A percentile compares a stretch with the other conserved stretches of the same genome.
Conservation (phyloP, 2,797 vertebrate genomes). For the Cichlasoma orientale region DNA sequence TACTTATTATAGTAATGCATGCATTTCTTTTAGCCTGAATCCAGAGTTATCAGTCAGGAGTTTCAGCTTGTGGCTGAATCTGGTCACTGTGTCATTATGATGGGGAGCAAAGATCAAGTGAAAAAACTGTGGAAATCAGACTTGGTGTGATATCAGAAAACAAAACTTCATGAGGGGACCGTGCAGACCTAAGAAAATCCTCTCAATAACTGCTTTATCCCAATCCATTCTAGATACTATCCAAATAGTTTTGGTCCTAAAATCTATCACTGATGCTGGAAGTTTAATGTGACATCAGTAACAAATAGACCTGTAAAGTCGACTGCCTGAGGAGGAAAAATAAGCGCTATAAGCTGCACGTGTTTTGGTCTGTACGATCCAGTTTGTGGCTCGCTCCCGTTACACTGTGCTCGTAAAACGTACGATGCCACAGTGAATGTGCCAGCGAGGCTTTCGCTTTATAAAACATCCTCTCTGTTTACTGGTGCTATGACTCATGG, state of each 20-base stretch:
- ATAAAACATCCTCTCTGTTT: conserved; percentile 51
- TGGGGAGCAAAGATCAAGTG: background rate
- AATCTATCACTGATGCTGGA: background rate
- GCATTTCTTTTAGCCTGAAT: background rate
- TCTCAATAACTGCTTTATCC: background rate
- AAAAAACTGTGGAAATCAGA: background rate
- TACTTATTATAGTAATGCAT: background rate
- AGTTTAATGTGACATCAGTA: background rate
- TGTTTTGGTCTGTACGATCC: background rate
- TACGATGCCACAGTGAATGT: conserved; percentile 13
- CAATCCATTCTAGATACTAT: background rate
- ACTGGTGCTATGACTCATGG: conserved; percentile 65
- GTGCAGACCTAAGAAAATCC: background rate
- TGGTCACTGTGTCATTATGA: background rate
- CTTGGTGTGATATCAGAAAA: background rate
- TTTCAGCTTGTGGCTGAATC: background rate
- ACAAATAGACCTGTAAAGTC: conserved; percentile 7
- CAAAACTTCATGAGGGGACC: background rate
- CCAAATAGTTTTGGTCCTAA: background rate
- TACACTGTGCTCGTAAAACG: conserved; percentile 18
- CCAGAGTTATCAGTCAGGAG: too few relatives aligned
- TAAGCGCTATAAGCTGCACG: background rate
- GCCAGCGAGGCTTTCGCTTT: conserved; percentile 26
- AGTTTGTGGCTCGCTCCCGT: conserved; percentile 12
- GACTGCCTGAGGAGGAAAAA: background rate